Percentiles rank a stretch among this genome's conserved stretches.
Evolutionary conservation across 2,888 invertebrate genomes (phyloP).

Genomic region (Tenthredo mesomela): DNA sequence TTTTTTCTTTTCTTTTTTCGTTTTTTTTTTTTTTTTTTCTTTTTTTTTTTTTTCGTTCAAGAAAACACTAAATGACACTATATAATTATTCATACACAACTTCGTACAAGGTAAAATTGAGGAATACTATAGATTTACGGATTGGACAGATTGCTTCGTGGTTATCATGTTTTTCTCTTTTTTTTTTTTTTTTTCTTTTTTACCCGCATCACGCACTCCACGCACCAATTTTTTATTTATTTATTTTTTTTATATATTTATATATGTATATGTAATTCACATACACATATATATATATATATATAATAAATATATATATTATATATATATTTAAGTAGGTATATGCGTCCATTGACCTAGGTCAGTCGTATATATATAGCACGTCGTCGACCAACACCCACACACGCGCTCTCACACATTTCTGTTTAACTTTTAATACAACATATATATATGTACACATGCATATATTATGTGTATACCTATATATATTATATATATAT

Average conservation of each 20-base stretch:
- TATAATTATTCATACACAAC: neutral
- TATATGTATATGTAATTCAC: slow-evolving; percentile 3
- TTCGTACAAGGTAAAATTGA: slow-evolving; percentile 68
- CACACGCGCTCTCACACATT: neutral
- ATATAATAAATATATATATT: neutral
- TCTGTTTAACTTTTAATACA: neutral
- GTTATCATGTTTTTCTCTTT: slow-evolving; percentile 59
- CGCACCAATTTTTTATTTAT: neutral
- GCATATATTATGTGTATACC: neutral
- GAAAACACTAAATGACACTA: slow-evolving; percentile 28
- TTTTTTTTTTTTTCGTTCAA: neutral
- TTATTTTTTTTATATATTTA: neutral
- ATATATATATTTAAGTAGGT: slow-evolving; percentile 6
- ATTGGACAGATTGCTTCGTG: slow-evolving; percentile 76
- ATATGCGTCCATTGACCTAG: slow-evolving; percentile 7
- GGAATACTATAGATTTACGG: slow-evolving; percentile 74
- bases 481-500: neutral
- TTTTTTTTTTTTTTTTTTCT: neutral
- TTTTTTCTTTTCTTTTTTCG: neutral
- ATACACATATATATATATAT: slow-evolving; percentile 2
- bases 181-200: slow-evolving; percentile 34
- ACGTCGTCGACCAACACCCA: neutral
- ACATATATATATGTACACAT: neutral
- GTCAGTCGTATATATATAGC: neutral
- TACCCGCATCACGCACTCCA: neutral